These are phyloP conservation scores for Drosophila nigricruria DNA, from an alignment of 2,888 invertebrate genomes.

Conservation along the genomic window DNA sequence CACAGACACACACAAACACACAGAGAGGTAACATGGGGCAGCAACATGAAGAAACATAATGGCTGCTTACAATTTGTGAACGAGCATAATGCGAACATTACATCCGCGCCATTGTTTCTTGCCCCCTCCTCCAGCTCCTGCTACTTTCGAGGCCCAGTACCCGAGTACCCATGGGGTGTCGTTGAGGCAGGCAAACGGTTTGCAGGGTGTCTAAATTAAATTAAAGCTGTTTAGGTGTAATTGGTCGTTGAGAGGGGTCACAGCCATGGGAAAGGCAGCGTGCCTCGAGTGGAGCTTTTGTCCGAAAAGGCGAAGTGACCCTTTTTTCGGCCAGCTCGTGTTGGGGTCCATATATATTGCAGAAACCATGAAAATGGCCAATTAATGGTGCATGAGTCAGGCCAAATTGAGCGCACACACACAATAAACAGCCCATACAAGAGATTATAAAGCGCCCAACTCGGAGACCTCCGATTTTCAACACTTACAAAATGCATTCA, in stretches of 20 bases:
- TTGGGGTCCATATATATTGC: slow-evolving; percentile 38
- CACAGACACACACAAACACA: slow-evolving; percentile 29
- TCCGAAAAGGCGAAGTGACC: slow-evolving; percentile 63
- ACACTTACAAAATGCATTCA: slow-evolving; percentile 15
- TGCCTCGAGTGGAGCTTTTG: slow-evolving; percentile 37
- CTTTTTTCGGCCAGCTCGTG: slow-evolving; percentile 53
- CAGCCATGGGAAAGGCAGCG: slow-evolving; percentile 20
- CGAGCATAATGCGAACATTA: slow-evolving; percentile 82
- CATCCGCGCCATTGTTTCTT: slow-evolving; percentile 81
- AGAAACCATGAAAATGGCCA: slow-evolving; percentile 75
- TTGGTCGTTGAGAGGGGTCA: slow-evolving; percentile 77
- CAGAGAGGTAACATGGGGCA: slow-evolving; percentile 43
- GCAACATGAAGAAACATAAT: slow-evolving; percentile 80
- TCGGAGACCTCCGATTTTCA: slow-evolving; percentile 28
- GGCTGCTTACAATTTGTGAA: slow-evolving; percentile 82
- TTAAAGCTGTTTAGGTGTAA: slow-evolving; percentile 82
- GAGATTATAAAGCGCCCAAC: slow-evolving; percentile 44
- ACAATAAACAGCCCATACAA: slow-evolving; percentile 57
- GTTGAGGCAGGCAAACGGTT: slow-evolving; percentile 35
- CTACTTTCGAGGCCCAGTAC: not conserved
- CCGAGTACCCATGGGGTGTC: slow-evolving; percentile 9
- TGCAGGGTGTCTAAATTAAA: slow-evolving; percentile 70
- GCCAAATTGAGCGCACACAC: slow-evolving; percentile 70
- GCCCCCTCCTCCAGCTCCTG: not conserved
- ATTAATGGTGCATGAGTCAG: slow-evolving; percentile 78